phyloP scores from a whole-genome alignment of 2,113 vertebrate species.

The Entelurus aequoreus region DNA sequence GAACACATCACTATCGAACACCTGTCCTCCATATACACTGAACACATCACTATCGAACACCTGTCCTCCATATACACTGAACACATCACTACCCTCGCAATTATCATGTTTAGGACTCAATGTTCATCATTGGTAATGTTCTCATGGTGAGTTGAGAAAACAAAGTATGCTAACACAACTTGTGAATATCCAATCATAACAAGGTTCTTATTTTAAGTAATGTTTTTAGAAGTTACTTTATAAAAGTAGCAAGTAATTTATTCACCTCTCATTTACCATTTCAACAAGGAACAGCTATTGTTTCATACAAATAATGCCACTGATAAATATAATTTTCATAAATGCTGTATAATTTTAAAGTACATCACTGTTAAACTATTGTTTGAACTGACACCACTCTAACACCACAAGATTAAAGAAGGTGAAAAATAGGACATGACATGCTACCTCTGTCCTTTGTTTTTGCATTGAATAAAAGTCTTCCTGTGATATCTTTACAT shows the following conservation, averaged over 20 bases:
- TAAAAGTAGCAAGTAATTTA: too few relatives aligned
- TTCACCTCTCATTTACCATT: too few relatives aligned
- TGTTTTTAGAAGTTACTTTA: too few relatives aligned
- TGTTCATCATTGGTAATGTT: too few relatives aligned
- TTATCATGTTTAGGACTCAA: too few relatives aligned
- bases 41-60: conserved; percentile 3
- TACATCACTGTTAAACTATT: conserved; percentile 10
- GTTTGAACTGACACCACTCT: conserved; percentile 14
- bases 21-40: conserved; percentile 25
- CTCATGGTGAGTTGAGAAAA: too few relatives aligned
- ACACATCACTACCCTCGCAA: background rate
- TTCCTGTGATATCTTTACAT: conserved; percentile 46
- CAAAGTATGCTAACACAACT: too few relatives aligned
- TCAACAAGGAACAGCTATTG: too few relatives aligned
- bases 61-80: conserved; percentile 31
- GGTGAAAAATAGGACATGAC: conserved; percentile 10
- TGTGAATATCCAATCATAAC: too few relatives aligned
- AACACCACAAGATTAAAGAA: conserved; percentile 8
- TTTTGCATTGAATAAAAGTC: conserved; percentile 41
- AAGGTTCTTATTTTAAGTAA: too few relatives aligned
- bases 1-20: conserved; percentile 4
- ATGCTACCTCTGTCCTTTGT: conserved; percentile 53
- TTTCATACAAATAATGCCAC: too few relatives aligned
- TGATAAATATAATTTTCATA: too few relatives aligned
- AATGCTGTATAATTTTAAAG: background rate